Evolutionary conservation across 2,113 vertebrate species (phyloP), one percentile per base, ranked within the genome.

Genomic region (Raja brachyura): DNA sequence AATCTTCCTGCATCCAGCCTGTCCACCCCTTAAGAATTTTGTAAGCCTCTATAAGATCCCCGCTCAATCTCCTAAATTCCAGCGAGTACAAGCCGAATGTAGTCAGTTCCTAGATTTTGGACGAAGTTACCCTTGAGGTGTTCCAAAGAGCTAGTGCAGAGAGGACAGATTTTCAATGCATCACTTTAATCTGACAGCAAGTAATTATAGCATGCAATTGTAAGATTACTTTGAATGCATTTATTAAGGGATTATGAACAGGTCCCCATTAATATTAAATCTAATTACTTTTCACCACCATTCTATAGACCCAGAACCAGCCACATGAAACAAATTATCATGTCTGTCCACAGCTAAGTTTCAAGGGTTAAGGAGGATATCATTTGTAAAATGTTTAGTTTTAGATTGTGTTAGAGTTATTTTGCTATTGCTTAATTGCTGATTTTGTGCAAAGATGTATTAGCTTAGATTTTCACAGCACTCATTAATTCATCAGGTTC

Each of bases 221-320:
- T 93, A 94, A 95, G 95, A 95, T 96, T 95, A 95, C 95, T 95
- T 94, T 95, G 95, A 96, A 95, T 95, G 95, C 95, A 96, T 96
- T 95, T 96, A 95, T 96, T 95, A 96, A 95, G 95, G 94, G 95
- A 94, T 94, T 95, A 94, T 94, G 93, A 95, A 94, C 94, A 92
- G 94, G 94, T 95, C 95, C 95, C 96, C 95, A 95, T 96, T 96
- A 96, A 95, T 94, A 94, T 95, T 94, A 95, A 95, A 96, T 96
- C 95, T 95, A 96, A 96, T 96, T 96, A 96, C 95, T 93, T 94
- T 95, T 94, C 95, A 48, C 94, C 94, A 93, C 95, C 96, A 95
- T 94, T 93, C 94, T 95, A 95, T 93, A 93, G 95, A 94, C 95
- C 93, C 94, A 94, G 94, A 95, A 94, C 95, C 94, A 94, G 95